Conservation (phyloP, 2,797 vertebrate genomes). For the Darevskia nairensis region DNA sequence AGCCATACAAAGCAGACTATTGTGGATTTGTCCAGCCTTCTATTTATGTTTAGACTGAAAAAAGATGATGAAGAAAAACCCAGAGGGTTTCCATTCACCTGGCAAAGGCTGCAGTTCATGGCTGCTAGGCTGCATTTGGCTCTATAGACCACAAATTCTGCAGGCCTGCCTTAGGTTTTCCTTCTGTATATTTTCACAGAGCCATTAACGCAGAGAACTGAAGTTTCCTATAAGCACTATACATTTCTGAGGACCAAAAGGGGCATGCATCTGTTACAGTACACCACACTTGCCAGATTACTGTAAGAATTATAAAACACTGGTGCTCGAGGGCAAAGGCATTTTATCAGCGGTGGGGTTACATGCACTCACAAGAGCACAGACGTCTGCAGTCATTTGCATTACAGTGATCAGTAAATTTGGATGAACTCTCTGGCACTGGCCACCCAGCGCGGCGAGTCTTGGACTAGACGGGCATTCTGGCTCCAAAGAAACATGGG, state of each 20-base stretch:
- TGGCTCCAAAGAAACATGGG: neutral
- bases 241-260: constrained; percentile 20
- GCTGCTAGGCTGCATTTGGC: neutral
- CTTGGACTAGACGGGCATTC: neutral
- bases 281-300: constrained; percentile 14
- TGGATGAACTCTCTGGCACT: constrained; percentile 21
- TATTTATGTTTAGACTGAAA: no score
- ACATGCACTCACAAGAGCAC: constrained; percentile 22
- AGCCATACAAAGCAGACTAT: no score
- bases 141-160: neutral
- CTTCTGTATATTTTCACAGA: neutral
- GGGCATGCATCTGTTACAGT: constrained; percentile 1
- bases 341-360: constrained; percentile 11
- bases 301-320: constrained; percentile 4
- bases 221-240: neutral
- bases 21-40: no score
- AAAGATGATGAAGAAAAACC: no score
- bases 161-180: neutral
- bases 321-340: constrained; percentile 20
- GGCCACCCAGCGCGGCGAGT: neutral
- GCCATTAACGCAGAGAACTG: constrained; percentile 10
- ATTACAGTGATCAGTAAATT: constrained; percentile 20
- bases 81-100: no score
- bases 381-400: constrained; percentile 4
- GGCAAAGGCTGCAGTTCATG: neutral